Conservation (phyloP, 2,113 vertebrate species). For the Camelus dromedarius region DNA sequence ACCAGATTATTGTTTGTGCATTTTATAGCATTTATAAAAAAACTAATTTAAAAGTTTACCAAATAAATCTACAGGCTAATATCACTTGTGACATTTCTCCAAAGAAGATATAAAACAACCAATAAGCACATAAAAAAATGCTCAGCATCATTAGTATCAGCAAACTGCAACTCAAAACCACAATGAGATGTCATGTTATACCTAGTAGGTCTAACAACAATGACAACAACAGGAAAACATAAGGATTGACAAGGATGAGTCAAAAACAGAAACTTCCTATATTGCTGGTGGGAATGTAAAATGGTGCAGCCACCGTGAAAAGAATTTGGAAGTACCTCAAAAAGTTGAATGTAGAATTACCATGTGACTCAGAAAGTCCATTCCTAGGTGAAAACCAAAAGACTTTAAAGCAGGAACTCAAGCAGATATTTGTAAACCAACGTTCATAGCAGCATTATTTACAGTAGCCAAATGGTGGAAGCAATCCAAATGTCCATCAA, state of each 20-base stretch:
- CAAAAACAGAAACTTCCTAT: not conserved
- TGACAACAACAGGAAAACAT: not conserved
- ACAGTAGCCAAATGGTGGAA: not conserved
- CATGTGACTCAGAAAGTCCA: not conserved
- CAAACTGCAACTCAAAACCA: not conserved
- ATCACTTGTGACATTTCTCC: not conserved
- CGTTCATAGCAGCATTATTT: not conserved
- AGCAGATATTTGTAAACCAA: not conserved
- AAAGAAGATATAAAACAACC: not conserved
- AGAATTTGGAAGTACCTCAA: not conserved
- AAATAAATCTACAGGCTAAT: not conserved
- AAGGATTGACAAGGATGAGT: not conserved
- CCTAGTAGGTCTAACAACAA: not conserved
- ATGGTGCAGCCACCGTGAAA: not conserved
- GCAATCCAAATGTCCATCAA: not conserved
- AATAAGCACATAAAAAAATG: not conserved
- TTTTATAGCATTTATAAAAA: not conserved
- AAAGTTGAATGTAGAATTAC: not conserved
- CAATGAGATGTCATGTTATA: not conserved
- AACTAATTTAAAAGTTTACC: not conserved
- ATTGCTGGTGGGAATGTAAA: not conserved
- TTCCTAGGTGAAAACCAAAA: not conserved
- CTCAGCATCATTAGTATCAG: not conserved
- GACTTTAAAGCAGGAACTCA: not conserved
- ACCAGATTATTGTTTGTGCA: not conserved